Base-by-base conservation (phyloP, 2,113 vertebrate species). In the Isurus oxyrinchus region DNA sequence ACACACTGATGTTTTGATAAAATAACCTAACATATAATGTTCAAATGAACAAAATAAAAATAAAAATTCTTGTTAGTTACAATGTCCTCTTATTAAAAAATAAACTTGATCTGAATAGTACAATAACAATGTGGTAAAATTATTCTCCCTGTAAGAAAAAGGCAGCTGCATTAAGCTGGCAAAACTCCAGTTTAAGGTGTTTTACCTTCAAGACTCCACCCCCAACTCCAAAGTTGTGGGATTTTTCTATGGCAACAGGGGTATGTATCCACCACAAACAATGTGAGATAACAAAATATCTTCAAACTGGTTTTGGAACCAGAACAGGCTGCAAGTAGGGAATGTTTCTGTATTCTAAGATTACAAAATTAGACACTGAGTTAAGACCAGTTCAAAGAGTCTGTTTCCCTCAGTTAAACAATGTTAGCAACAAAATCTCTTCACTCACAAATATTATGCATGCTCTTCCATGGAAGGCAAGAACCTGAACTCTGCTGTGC, bases 211-310 rank as follows among this genome's bases (percentile, higher is more conserved):
- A 66, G 1, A 2, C 90, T 61, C 90, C 90, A n/a, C 90, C 25
- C 25, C 31, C 40, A 93, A 63, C 59, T 63, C 13, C 31, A n/a
- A 40, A 66, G 57, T 93, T 93, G 55, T 61, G 88, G n/a, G 59
- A 63, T 63, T 40, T 63, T 63, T 66, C 90, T 57, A 63, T 63
- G n/a, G 90, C 59, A 40, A 94, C 59, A 94, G 16, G n/a, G 35
- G 40, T 94, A 63, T 94, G 19, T 94, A 94, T 63, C 90, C 90
- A 94, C 19, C n/a, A 23, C 35, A 44, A 63, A 94, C 90, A 94
- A 94, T 40, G 21, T 10, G 19, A n/a, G 59, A 94, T 94, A 66
- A 94, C 35, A 94, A 94, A 94, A 94, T 94, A 94, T 94, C 59
- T 23, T 66, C 61, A 94, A 94, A 94, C 19, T 23, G 59, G 90